Evolutionary conservation across 2,113 vertebrate species (phyloP).

Genomic region (Dicerorhinus sumatrensis): DNA sequence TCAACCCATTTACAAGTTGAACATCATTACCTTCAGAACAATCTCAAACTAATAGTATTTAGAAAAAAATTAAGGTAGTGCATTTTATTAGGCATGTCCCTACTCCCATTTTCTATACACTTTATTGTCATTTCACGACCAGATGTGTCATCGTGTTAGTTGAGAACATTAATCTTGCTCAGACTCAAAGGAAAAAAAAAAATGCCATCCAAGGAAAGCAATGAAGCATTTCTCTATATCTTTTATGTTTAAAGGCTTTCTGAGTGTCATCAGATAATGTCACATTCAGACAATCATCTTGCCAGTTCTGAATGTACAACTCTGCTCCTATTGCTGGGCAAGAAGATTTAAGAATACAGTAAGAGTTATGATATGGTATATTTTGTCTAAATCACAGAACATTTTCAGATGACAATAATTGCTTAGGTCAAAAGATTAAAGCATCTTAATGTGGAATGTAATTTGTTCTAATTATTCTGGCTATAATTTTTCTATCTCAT

Average conservation of each 20-base stretch:
- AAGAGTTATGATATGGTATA: background rate
- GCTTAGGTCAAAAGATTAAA: slow-evolving; percentile 52
- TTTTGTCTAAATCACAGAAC: background rate
- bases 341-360: background rate
- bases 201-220: slow-evolving; percentile 59
- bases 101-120: background rate
- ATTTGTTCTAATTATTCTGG: slow-evolving; percentile 57
- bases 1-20: slow-evolving; percentile 60
- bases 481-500: slow-evolving; percentile 10
- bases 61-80: slow-evolving; percentile 17
- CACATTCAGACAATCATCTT: slow-evolving; percentile 71
- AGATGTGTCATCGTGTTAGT: slow-evolving; percentile 61
- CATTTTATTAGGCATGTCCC: slow-evolving; percentile 22
- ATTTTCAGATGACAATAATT: slow-evolving; percentile 62
- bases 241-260: slow-evolving; percentile 72
- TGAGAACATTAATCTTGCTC: slow-evolving; percentile 74
- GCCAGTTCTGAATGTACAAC: slow-evolving; percentile 55
- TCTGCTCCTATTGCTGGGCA: background rate
- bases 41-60: slow-evolving; percentile 51
- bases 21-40: slow-evolving; percentile 58
- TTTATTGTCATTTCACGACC: slow-evolving; percentile 50
- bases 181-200: slow-evolving; percentile 32
- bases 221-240: slow-evolving; percentile 49
- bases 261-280: slow-evolving; percentile 72
- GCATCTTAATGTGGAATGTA: slow-evolving; percentile 6